phyloP scores from a whole-genome alignment of 2,888 invertebrate species.

The Andrena camellia region DNA sequence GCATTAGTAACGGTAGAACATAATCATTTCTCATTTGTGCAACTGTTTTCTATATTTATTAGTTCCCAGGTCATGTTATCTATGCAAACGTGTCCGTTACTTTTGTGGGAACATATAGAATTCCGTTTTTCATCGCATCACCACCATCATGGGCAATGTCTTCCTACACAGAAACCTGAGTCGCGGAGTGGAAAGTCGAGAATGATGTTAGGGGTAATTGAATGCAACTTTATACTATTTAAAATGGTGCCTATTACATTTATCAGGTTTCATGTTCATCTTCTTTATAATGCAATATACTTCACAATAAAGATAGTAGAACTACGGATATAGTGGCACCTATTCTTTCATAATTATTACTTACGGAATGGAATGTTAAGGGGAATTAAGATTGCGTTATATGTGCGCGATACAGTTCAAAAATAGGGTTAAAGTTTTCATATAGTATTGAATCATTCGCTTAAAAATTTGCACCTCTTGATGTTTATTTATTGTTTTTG shows the following conservation, averaged over 20 bases:
- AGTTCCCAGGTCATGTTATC: constrained; percentile 68
- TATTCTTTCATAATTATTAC: constrained; percentile 38
- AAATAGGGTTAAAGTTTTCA: neutral
- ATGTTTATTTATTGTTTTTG: constrained; percentile 13
- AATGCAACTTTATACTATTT: constrained; percentile 75
- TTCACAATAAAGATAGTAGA: constrained; percentile 40
- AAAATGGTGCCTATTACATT: constrained; percentile 79
- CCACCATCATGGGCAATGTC: constrained; percentile 51
- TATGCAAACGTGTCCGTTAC: constrained; percentile 68
- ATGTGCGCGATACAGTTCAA: neutral
- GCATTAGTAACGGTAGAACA: constrained; percentile 71
- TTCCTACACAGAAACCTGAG: constrained; percentile 64
- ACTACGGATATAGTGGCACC: constrained; percentile 39
- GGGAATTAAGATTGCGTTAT: constrained; percentile 18
- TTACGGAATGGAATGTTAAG: constrained; percentile 32
- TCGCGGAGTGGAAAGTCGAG: constrained; percentile 68
- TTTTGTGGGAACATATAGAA: constrained; percentile 70
- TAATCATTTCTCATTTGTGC: constrained; percentile 68
- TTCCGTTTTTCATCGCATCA: constrained; percentile 37
- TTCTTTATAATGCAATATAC: constrained; percentile 32
- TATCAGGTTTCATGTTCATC: constrained; percentile 62
- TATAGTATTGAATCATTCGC: neutral
- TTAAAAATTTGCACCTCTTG: constrained; percentile 1
- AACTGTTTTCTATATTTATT: constrained; percentile 66
- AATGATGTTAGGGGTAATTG: constrained; percentile 77